Evolutionary conservation across 2,888 invertebrate genomes (phyloP).

Genomic region (Pogonocherus hispidulus): DNA sequence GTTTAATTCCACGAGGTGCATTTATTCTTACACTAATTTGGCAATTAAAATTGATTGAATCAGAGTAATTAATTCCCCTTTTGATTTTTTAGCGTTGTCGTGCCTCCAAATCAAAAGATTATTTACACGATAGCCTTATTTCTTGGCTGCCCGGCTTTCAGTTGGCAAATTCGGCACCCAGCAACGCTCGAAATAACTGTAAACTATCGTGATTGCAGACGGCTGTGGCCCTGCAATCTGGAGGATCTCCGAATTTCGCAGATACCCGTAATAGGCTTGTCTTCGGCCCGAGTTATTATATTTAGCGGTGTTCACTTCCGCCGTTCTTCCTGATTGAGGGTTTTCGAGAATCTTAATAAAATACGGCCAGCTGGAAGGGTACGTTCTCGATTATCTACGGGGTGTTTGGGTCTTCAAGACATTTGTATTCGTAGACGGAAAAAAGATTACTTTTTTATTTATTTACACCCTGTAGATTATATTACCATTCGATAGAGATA

Average conservation of each 20-base stretch:
- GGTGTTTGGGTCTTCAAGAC: neutral
- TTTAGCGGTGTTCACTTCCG: neutral
- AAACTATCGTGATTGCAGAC: constrained; percentile 6
- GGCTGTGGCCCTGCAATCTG: neutral
- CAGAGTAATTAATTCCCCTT: too few species aligned
- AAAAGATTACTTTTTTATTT: too few species aligned
- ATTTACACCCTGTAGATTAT: too few species aligned
- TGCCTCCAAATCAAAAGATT: too few species aligned
- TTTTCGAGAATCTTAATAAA: neutral
- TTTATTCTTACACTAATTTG: too few species aligned
- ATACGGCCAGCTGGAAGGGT: neutral
- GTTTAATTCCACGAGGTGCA: too few species aligned
- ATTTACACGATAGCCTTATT: too few species aligned
- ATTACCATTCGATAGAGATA: too few species aligned
- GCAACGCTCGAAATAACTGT: constrained; percentile 2
- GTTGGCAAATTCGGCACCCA: neutral
- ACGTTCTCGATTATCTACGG: neutral
- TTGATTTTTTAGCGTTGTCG: too few species aligned
- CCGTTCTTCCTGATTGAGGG: neutral
- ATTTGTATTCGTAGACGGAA: neutral
- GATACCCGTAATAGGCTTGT: neutral
- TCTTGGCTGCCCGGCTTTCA: neutral
- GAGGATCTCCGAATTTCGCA: neutral
- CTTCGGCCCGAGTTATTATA: neutral
- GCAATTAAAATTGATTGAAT: too few species aligned